A percentile compares a stretch with the other conserved stretches of the same genome.
Evolutionary conservation across 2,888 invertebrate species (phyloP).

Genomic region (Melinaea menophilus): DNA sequence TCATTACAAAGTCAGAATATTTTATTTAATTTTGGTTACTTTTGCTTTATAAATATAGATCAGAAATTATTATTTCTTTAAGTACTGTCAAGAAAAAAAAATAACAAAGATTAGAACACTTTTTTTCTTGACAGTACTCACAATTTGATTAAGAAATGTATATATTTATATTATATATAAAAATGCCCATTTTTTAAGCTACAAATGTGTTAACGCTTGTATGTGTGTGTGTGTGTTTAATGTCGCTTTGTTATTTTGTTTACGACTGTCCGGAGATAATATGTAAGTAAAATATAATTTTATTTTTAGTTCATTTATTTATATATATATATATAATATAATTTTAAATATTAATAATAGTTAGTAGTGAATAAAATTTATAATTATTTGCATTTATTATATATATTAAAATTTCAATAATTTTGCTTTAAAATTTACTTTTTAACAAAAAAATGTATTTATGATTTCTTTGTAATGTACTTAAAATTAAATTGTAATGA

Average conservation of each 20-base stretch:
- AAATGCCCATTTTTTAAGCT: slow-evolving; percentile 71
- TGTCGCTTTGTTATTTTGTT: slow-evolving; percentile 54
- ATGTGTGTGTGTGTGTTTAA: slow-evolving; percentile 54
- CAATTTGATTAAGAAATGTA: slow-evolving; percentile 7
- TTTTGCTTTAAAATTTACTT: too few species aligned
- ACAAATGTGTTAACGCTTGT: slow-evolving; percentile 57
- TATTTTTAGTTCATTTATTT: slow-evolving; percentile 28
- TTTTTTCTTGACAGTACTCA: slow-evolving; percentile 21
- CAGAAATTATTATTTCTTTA: too few species aligned
- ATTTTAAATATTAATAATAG: background rate
- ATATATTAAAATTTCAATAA: too few species aligned
- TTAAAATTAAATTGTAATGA: too few species aligned
- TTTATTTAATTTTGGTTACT: too few species aligned
- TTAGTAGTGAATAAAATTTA: too few species aligned
- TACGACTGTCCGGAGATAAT: slow-evolving; percentile 46
- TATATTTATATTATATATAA: slow-evolving; percentile 24
- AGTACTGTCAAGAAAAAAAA: too few species aligned
- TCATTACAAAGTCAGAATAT: too few species aligned
- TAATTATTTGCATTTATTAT: too few species aligned
- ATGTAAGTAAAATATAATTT: slow-evolving; percentile 44
- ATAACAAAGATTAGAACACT: background rate
- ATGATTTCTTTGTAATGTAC: too few species aligned
- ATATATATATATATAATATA: background rate
- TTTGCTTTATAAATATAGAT: too few species aligned
- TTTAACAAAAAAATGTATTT: too few species aligned